A percentile compares a stretch with the other conserved stretches of the same genome.
Evolutionary conservation across 2,113 vertebrate species (phyloP).

Genomic region (Siphamia tubifer): DNA sequence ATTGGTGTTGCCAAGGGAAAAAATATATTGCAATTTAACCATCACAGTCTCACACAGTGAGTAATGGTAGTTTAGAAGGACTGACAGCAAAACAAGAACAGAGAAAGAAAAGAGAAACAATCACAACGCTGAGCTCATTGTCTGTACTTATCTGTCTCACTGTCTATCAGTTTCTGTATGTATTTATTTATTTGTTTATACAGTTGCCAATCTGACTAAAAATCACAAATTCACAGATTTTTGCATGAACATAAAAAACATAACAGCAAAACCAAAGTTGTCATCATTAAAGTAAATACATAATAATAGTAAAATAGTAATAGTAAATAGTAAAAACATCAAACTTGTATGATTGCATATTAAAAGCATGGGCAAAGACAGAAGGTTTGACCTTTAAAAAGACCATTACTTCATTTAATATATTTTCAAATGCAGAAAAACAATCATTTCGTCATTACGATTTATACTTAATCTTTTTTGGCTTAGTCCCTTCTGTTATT

Average conservation of each 20-base stretch:
- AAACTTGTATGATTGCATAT: neutral
- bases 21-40: slow-evolving; percentile 48
- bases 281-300: neutral
- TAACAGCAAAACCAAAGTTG: too few relatives aligned
- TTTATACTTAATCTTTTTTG: neutral
- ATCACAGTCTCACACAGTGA: slow-evolving; percentile 31
- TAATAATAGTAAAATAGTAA: too few relatives aligned
- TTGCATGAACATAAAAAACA: neutral
- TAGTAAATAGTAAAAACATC: too few relatives aligned
- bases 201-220: neutral
- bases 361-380: neutral
- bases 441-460: slow-evolving; percentile 9
- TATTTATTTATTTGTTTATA: neutral
- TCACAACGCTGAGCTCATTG: neutral
- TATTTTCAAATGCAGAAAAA: neutral
- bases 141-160: neutral
- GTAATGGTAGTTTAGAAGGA: slow-evolving; percentile 8
- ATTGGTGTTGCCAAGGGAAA: slow-evolving; percentile 31
- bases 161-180: neutral
- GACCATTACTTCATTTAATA: neutral
- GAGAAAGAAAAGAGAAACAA: slow-evolving; percentile 4
- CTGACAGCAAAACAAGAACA: slow-evolving; percentile 26
- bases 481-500: neutral
- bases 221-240: neutral
- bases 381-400: slow-evolving; percentile 15